A percentile compares a stretch with the other conserved stretches of the same genome.
Conservation (phyloP, 2,888 invertebrate genomes). For the Lymantria monacha region DNA sequence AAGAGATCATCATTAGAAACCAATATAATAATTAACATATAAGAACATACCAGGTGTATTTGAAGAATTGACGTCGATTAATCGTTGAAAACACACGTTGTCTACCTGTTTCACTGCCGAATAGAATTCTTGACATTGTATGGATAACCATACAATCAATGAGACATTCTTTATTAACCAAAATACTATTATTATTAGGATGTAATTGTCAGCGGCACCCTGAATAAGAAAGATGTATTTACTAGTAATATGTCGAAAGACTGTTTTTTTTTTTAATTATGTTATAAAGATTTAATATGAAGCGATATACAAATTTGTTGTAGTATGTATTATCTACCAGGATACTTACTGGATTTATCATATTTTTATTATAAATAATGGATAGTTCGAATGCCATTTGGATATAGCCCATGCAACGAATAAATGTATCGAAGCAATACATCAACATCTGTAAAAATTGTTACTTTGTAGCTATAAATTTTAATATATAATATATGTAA, state of each 20-base stretch:
- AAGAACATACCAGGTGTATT: conserved; percentile 5
- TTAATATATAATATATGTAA: too few species aligned
- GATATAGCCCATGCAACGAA: not conserved
- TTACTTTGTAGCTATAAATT: too few species aligned
- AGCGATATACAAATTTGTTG: too few species aligned
- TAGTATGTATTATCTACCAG: too few species aligned
- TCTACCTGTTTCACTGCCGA: conserved; percentile 17
- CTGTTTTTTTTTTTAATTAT: too few species aligned
- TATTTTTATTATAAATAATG: not conserved
- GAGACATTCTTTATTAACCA: conserved; percentile 25
- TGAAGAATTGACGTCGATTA: conserved; percentile 5
- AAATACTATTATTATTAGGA: not conserved
- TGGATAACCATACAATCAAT: conserved; percentile 15
- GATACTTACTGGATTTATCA: too few species aligned
- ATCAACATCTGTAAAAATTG: conserved; percentile 2
- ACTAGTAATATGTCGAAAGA: too few species aligned
- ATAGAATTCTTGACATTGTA: conserved; percentile 34
- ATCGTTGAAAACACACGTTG: conserved; percentile 11
- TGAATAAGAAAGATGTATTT: not conserved
- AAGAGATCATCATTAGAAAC: too few species aligned
- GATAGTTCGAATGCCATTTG: conserved; percentile 2
- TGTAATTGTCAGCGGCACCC: not conserved
- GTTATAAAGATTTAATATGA: too few species aligned
- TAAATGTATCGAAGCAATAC: conserved; percentile 1
- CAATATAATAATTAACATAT: not conserved